phyloP scores from a whole-genome alignment of 2,888 invertebrate species.

The Drosophila yooni region DNA sequence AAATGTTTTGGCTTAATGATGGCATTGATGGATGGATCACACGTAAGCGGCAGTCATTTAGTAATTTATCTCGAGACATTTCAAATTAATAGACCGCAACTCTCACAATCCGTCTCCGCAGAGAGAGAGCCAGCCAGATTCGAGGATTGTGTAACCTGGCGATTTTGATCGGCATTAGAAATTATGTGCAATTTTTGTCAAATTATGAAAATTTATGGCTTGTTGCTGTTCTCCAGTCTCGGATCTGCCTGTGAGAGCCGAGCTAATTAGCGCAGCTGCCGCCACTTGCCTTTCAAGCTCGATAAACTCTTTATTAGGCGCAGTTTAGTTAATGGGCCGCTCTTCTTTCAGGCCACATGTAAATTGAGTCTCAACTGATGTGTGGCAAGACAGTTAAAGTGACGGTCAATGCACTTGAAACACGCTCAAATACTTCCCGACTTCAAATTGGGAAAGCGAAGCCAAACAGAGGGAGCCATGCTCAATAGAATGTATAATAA shows the following conservation, averaged over 20 bases:
- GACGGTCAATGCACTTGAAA: conserved; percentile 31
- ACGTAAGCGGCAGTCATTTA: conserved; percentile 80
- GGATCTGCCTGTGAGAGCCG: conserved; percentile 61
- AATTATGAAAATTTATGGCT: conserved; percentile 77
- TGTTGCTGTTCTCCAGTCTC: conserved; percentile 19
- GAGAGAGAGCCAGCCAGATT: conserved; percentile 45
- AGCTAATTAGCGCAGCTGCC: conserved; percentile 68
- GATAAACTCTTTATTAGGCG: conserved; percentile 72
- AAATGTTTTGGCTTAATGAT: conserved; percentile 81
- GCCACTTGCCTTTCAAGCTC: conserved; percentile 65
- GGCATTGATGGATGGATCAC: conserved; percentile 82
- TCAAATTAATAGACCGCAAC: conserved; percentile 78
- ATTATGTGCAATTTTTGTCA: conserved; percentile 72
- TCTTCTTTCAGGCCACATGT: conserved; percentile 42
- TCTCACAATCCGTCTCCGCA: conserved; percentile 40
- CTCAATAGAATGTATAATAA: fast-evolving
- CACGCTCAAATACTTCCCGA: not conserved
- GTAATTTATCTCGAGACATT: conserved; percentile 79
- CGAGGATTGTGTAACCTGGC: conserved; percentile 44
- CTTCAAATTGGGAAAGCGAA: not conserved
- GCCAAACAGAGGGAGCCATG: not conserved
- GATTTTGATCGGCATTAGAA: conserved; percentile 67
- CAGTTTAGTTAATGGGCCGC: conserved; percentile 66
- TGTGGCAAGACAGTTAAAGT: conserved; percentile 32
- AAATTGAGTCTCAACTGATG: conserved; percentile 48